These are phyloP conservation scores for Cremastobaeus sp. DNA, from an alignment of 2,888 invertebrate species.

Conservation along the genomic window DNA sequence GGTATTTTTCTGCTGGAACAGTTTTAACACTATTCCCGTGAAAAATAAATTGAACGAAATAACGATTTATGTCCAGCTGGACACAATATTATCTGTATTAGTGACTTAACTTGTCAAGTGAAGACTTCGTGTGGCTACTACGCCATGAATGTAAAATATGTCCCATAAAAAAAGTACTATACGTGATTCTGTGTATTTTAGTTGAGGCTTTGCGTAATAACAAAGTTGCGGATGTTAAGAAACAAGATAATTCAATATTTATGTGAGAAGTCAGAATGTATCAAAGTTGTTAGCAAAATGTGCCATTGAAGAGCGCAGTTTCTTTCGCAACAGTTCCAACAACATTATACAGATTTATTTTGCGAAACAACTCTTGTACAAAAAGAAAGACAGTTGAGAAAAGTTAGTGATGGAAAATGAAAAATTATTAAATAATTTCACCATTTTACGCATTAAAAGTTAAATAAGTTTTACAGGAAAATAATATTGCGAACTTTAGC, in stretches of 20 bases:
- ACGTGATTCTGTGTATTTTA: constrained; percentile 29
- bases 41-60: constrained; percentile 18
- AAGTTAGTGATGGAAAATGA: too few species aligned
- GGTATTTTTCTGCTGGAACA: too few species aligned
- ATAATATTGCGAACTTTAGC: too few species aligned
- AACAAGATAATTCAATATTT: constrained; percentile 52
- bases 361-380: constrained; percentile 1
- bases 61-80: constrained; percentile 6
- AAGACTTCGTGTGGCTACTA: constrained; percentile 12
- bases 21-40: background rate
- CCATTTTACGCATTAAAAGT: too few species aligned
- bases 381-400: too few species aligned
- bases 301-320: constrained; percentile 13
- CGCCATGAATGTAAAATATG: constrained; percentile 36
- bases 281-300: constrained; percentile 37
- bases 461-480: too few species aligned
- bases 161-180: constrained; percentile 44
- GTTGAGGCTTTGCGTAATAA: constrained; percentile 17
- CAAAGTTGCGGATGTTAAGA: constrained; percentile 42
- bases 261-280: constrained; percentile 31
- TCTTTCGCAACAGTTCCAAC: constrained; percentile 24
- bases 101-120: constrained; percentile 30
- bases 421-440: too few species aligned
- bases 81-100: constrained; percentile 16
- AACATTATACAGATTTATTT: constrained; percentile 23